Base-by-base conservation (phyloP, 2,797 vertebrate genomes). In the Pipistrellus pipistrellus region DNA sequence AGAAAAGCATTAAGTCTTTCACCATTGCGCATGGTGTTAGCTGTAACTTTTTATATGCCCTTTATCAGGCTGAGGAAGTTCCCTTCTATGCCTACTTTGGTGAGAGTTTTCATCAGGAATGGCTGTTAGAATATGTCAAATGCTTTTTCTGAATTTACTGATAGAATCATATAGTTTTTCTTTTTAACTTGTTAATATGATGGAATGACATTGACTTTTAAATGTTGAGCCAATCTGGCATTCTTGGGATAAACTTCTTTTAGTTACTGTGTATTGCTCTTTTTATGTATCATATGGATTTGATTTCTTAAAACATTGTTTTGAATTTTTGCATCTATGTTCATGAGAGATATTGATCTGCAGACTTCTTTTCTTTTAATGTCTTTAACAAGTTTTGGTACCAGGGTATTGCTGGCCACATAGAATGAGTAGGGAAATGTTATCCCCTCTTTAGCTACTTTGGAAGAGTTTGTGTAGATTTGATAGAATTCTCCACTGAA, bases 251-350 rank as follows among this genome's bases (percentile, higher is more conserved):
- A 71, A 94, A 27, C 21, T n/a, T 53, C 48, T 73, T 17, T 76
- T 71, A 53, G 23, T 55, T 55, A 82, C 57, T 78, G 25, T 59
- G 30, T 30, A 38, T 44, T 57, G 46, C 6, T 25, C 25, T 73
- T 85, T 88, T 81, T 48, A 20, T 71, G 32, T 46, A n/a, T 62
- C 85, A 23, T 30, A n/a, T 72, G 8, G 8, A 41, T 92, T 80
- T 92, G 15, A 69, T 90, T 90, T 89, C 44, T 93, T 85, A 69
- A 81, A 80, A 81, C 23, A 51, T 51, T 41, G 12, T 76, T 92
- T 92, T 30, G 20, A 48, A 76, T 32, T 64, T 72, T 88, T 96
- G 6, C 0, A 83, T 71, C n/a, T n/a, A 27, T 62, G 30, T 32
- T 95, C 4, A 81, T 41, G 41, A 77, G 82, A 68, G 18, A 92